Evolutionary conservation across 2,888 invertebrate genomes (phyloP).

Genomic region (Halictus ligatus): DNA sequence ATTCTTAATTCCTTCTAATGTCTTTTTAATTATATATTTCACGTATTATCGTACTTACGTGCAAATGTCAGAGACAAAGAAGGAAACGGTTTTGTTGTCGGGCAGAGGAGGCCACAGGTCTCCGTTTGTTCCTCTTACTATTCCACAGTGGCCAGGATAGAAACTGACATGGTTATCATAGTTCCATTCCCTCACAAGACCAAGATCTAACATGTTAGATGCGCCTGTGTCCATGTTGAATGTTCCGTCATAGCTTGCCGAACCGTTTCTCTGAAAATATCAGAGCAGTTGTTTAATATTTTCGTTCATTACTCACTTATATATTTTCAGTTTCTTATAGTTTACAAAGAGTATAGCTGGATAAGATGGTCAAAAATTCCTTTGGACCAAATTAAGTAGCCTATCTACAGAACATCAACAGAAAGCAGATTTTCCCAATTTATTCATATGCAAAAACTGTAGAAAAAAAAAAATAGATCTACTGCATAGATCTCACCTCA

Average conservation of each 20-base stretch:
- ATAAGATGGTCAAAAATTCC: neutral
- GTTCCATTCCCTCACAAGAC: constrained; percentile 91
- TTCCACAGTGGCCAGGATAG: constrained; percentile 88
- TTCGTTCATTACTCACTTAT: neutral
- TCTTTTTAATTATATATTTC: neutral
- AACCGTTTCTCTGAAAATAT: constrained; percentile 89
- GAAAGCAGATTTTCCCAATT: no score
- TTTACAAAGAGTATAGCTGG: neutral
- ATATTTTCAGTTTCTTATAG: neutral
- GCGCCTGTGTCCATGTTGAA: constrained; percentile 92
- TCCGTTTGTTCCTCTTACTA: constrained; percentile 90
- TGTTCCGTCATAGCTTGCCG: constrained; percentile 90
- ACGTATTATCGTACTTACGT: constrained; percentile 85
- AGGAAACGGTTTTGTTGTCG: constrained; percentile 86
- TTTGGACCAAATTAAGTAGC: no score
- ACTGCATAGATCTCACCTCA: constrained; percentile 86
- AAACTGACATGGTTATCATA: constrained; percentile 86
- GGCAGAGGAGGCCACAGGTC: constrained; percentile 92
- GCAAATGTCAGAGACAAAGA: constrained; percentile 93
- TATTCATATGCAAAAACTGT: no score
- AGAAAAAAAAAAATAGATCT: neutral
- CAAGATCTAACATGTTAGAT: constrained; percentile 88
- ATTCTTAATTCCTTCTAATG: neutral
- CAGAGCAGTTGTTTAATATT: neutral
- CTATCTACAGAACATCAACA: no score